A percentile compares a stretch with the other conserved stretches of the same genome.
phyloP scores from a whole-genome alignment of 1,140 invertebrate genomes.

The Plodia interpunctella region DNA sequence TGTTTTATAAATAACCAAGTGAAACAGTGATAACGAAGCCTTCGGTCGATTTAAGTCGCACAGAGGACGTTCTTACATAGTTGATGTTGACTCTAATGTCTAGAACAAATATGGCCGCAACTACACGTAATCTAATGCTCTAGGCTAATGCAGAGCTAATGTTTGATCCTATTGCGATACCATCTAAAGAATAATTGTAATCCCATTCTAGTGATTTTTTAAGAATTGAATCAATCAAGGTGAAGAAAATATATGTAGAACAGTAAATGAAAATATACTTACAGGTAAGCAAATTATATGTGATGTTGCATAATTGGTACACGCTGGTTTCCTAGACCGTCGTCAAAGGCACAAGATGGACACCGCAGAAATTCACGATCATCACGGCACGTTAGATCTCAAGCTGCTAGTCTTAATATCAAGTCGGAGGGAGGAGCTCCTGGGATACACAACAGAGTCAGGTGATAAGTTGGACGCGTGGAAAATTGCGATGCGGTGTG shows the following conservation, averaged over 20 bases:
- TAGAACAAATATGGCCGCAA: slow-evolving; percentile 53
- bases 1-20: slow-evolving; percentile 2
- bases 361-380: slow-evolving; percentile 29
- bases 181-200: neutral
- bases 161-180: neutral
- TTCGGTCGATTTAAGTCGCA: slow-evolving; percentile 22
- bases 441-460: slow-evolving; percentile 14
- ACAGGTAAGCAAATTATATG: slow-evolving; percentile 4
- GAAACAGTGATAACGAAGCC: slow-evolving; percentile 23
- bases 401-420: slow-evolving; percentile 12
- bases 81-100: slow-evolving; percentile 37
- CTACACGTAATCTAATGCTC: slow-evolving; percentile 23
- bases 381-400: slow-evolving; percentile 13
- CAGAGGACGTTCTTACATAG: slow-evolving; percentile 30
- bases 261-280: neutral
- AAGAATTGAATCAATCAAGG: neutral
- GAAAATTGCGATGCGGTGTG: slow-evolving; percentile 44
- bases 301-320: slow-evolving; percentile 54
- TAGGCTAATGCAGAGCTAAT: neutral
- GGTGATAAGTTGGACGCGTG: slow-evolving; percentile 29
- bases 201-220: neutral
- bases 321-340: slow-evolving; percentile 23
- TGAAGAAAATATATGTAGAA: neutral
- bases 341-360: slow-evolving; percentile 32
- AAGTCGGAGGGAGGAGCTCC: slow-evolving; percentile 19